A percentile compares a stretch with the other conserved stretches of the same genome.
Evolutionary conservation across 2,888 invertebrate species (phyloP).

Genomic region (Phaedon cochleariae): DNA sequence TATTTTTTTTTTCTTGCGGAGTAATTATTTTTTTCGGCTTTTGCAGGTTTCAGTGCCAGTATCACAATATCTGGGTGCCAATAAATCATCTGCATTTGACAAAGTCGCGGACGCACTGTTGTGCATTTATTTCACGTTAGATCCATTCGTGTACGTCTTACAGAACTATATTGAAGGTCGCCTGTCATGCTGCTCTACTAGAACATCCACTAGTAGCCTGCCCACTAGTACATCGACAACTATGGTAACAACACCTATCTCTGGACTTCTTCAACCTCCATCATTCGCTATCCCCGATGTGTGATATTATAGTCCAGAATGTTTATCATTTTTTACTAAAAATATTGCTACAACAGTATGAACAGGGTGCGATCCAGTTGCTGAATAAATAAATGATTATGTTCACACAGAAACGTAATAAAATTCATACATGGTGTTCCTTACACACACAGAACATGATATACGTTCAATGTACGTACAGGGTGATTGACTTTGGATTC

Average conservation of each 20-base stretch:
- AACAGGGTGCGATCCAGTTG: too few relatives aligned
- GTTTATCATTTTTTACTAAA: not conserved
- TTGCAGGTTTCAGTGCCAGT: slow-evolving; percentile 73
- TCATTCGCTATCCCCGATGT: slow-evolving; percentile 36
- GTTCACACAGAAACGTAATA: too few relatives aligned
- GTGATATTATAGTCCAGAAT: slow-evolving; percentile 31
- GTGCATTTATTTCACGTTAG: slow-evolving; percentile 82
- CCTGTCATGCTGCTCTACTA: slow-evolving; percentile 44
- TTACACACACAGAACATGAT: too few relatives aligned
- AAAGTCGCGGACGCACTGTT: slow-evolving; percentile 76
- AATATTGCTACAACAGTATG: not conserved
- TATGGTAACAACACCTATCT: slow-evolving; percentile 43
- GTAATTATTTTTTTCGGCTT: slow-evolving; percentile 25
- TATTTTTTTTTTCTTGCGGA: not conserved
- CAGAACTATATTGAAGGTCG: slow-evolving; percentile 66
- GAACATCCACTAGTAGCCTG: slow-evolving; percentile 42
- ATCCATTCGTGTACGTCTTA: slow-evolving; percentile 85
- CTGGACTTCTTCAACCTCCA: slow-evolving; percentile 47
- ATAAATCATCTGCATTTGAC: slow-evolving; percentile 63
- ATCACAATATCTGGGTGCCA: slow-evolving; percentile 62
- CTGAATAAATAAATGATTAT: too few relatives aligned
- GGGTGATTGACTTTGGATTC: too few relatives aligned
- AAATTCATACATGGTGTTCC: too few relatives aligned
- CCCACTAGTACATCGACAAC: slow-evolving; percentile 40
- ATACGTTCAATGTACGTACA: too few relatives aligned